phyloP scores from a whole-genome alignment of 2,888 invertebrate genomes.

The Macaria liturata region DNA sequence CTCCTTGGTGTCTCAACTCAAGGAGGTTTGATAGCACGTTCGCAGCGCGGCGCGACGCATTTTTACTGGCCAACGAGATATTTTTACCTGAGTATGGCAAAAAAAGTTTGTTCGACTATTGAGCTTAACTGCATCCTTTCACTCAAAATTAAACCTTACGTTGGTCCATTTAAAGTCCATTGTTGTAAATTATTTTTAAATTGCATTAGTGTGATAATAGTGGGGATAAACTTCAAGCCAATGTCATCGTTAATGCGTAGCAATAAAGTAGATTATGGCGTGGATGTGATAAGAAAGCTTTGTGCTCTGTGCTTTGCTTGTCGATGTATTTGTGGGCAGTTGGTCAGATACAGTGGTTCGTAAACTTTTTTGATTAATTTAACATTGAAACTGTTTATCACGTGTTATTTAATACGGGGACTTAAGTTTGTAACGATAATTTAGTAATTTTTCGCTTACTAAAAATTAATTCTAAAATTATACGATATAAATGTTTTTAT shows the following conservation, averaged over 20 bases:
- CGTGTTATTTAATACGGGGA: too few relatives aligned
- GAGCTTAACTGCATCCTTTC: conserved; percentile 39
- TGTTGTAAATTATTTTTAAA: conserved; percentile 32
- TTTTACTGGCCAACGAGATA: conserved; percentile 71
- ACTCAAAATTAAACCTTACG: conserved; percentile 33
- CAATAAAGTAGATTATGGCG: conserved; percentile 33
- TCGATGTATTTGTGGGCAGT: conserved; percentile 73
- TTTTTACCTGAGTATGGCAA: conserved; percentile 77
- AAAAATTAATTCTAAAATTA: too few relatives aligned
- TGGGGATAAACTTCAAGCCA: conserved; percentile 31
- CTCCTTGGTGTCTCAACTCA: conserved; percentile 26
- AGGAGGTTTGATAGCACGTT: conserved; percentile 44
- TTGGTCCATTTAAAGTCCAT: background rate
- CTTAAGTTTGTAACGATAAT: too few relatives aligned
- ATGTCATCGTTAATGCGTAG: conserved; percentile 22
- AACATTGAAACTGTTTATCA: too few relatives aligned
- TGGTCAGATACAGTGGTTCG: conserved; percentile 62
- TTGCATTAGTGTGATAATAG: conserved; percentile 62
- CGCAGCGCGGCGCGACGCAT: conserved; percentile 56
- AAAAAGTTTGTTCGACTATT: conserved; percentile 62
- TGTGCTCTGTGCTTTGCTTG: conserved; percentile 52
- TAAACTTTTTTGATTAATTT: conserved; percentile 48
- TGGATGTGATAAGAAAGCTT: conserved; percentile 48
- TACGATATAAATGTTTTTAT: too few relatives aligned
- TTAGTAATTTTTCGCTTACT: too few relatives aligned